Evolutionary conservation across 1,140 invertebrate genomes (phyloP).

Genomic region (Eciton burchellii): DNA sequence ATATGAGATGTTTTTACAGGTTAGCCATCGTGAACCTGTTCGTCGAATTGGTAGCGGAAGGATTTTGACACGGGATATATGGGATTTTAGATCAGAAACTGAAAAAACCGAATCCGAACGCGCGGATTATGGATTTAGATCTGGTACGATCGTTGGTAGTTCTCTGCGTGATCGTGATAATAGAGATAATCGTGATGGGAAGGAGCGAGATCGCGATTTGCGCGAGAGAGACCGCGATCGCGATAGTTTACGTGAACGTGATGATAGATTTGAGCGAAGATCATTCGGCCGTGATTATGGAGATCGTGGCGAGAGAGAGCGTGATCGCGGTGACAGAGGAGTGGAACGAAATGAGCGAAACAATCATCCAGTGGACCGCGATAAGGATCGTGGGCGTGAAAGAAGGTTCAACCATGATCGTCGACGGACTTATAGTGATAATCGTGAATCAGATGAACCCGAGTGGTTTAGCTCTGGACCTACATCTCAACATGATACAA

Average conservation of each 20-base stretch:
- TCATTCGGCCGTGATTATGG: constrained; percentile 86
- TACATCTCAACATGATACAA: constrained; percentile 96
- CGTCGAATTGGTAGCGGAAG: constrained; percentile 92
- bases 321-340: constrained; percentile 75
- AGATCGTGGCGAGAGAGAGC: constrained; percentile 73
- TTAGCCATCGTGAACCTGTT: constrained; percentile 84
- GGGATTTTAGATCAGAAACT: constrained; percentile 85
- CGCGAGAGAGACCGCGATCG: constrained; percentile 60
- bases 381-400: constrained; percentile 83
- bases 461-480: constrained; percentile 95
- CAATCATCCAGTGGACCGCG: constrained; percentile 76
- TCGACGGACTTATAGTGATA: constrained; percentile 84
- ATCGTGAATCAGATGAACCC: constrained; percentile 87
- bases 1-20: constrained; percentile 67
- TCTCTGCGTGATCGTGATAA: constrained; percentile 81
- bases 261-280: constrained; percentile 85
- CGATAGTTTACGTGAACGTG: constrained; percentile 73
- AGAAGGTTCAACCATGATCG: constrained; percentile 83
- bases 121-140: constrained; percentile 80
- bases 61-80: constrained; percentile 89
- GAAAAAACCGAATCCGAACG: constrained; percentile 83
- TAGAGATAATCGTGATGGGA: constrained; percentile 73
- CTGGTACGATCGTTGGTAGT: constrained; percentile 69
- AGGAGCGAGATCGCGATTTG: constrained; percentile 34
- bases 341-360: constrained; percentile 71